These are phyloP conservation scores for Drosophila truncata DNA, from an alignment of 1,140 invertebrate genomes.

Conservation along the genomic window DNA sequence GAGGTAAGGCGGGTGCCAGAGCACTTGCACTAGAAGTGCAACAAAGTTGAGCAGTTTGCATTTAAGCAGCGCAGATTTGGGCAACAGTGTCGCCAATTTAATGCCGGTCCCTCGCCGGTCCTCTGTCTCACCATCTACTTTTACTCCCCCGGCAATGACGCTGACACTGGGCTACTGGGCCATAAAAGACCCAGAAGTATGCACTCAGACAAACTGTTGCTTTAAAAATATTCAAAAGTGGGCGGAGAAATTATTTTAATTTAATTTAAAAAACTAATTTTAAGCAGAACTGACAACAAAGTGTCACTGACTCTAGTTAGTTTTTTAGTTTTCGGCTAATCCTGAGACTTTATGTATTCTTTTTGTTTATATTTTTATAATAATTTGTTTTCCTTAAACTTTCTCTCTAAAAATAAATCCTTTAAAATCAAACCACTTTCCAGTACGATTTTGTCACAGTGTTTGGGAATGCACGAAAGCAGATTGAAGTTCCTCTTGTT, in stretches of 20 bases:
- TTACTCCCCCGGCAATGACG: conserved; percentile 20
- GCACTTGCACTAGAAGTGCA: conserved; percentile 50
- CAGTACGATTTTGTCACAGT: neutral
- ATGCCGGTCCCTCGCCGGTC: conserved; percentile 31
- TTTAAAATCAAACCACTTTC: neutral
- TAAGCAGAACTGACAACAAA: too few relatives aligned
- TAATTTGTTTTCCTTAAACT: too few relatives aligned
- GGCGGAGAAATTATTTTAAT: neutral
- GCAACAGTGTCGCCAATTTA: conserved; percentile 78
- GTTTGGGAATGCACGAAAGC: conserved; percentile 1
- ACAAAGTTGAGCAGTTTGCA: conserved; percentile 72
- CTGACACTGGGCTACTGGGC: conserved; percentile 45
- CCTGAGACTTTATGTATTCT: too few relatives aligned
- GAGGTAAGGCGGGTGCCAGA: neutral
- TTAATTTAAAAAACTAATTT: too few relatives aligned
- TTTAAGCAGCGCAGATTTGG: conserved; percentile 74
- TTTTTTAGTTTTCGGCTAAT: too few relatives aligned
- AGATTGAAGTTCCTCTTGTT: conserved; percentile 39
- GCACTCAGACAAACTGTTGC: neutral
- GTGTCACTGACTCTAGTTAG: too few relatives aligned
- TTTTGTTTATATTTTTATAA: too few relatives aligned
- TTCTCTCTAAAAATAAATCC: neutral
- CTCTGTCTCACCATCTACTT: neutral
- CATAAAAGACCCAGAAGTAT: conserved; percentile 45
- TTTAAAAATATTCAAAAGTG: neutral